Conservation (phyloP, 1,140 invertebrate genomes). For the Trissolcus basalis region DNA sequence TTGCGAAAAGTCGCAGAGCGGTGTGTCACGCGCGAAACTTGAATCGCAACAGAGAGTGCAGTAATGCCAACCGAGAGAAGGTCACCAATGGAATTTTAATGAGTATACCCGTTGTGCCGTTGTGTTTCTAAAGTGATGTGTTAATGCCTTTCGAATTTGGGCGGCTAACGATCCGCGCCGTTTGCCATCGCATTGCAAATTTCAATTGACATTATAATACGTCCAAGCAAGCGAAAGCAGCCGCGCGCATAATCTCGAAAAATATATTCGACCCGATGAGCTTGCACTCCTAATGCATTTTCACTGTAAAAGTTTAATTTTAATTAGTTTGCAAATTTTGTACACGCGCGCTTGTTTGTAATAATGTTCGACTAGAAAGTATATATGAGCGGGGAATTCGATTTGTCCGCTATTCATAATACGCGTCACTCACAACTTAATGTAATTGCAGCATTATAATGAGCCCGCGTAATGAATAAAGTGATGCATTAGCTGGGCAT, state of each 20-base stretch:
- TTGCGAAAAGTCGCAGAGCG: constrained; percentile 49
- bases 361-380: too few relatives aligned
- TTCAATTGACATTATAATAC: constrained; percentile 42
- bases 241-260: background rate
- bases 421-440: constrained; percentile 2
- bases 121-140: constrained; percentile 49
- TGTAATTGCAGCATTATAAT: constrained; percentile 31
- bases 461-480: constrained; percentile 1
- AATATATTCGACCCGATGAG: background rate
- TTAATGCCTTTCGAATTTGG: constrained; percentile 57
- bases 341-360: too few relatives aligned
- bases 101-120: constrained; percentile 42
- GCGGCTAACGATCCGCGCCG: constrained; percentile 37
- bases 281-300: too few relatives aligned
- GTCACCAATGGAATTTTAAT: constrained; percentile 57
- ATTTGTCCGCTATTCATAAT: background rate
- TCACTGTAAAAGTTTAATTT: too few relatives aligned
- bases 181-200: constrained; percentile 13
- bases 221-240: background rate
- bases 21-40: constrained; percentile 52
- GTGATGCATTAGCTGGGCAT: background rate
- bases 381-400: background rate
- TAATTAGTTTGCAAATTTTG: too few relatives aligned
- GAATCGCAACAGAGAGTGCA: constrained; percentile 31
- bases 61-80: constrained; percentile 35